These are phyloP conservation scores for Stomorhina lunata DNA, from an alignment of 2,888 invertebrate genomes.

Conservation along the genomic window DNA sequence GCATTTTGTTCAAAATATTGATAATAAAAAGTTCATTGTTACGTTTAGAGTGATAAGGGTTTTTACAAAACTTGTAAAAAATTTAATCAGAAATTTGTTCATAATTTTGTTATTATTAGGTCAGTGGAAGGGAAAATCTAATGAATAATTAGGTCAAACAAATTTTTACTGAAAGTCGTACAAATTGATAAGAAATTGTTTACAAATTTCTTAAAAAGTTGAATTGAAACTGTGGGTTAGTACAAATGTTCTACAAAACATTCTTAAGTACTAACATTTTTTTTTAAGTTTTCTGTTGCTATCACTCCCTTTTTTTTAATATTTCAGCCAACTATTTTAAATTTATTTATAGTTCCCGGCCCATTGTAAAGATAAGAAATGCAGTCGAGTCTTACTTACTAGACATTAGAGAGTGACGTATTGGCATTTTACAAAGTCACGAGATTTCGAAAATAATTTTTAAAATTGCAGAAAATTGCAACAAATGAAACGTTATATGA, in stretches of 20 bases:
- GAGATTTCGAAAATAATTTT: constrained; percentile 15
- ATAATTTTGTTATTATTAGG: not conserved
- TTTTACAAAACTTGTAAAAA: too few species aligned
- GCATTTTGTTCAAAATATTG: too few species aligned
- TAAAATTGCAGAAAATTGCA: not conserved
- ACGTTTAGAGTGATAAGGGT: too few species aligned
- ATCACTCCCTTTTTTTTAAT: not conserved
- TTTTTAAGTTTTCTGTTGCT: too few species aligned
- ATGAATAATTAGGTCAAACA: constrained; percentile 37
- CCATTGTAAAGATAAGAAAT: constrained; percentile 16
- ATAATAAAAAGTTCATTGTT: too few species aligned
- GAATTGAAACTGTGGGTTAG: too few species aligned
- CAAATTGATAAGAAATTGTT: constrained; percentile 24
- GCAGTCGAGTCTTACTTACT: not conserved
- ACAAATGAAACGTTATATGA: constrained; percentile 9
- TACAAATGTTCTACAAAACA: too few species aligned
- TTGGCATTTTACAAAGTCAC: constrained; percentile 1
- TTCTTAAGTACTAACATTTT: too few species aligned
- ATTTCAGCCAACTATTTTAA: too few species aligned
- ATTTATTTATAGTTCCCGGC: too few species aligned
- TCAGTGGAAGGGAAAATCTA: not conserved
- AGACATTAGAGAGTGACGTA: not conserved
- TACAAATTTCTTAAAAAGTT: not conserved
- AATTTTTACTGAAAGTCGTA: constrained; percentile 32
- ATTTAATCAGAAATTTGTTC: constrained; percentile 1